Base-by-base conservation (phyloP, 2,888 invertebrate species). In the Sinodicranocentrus sp. region DNA sequence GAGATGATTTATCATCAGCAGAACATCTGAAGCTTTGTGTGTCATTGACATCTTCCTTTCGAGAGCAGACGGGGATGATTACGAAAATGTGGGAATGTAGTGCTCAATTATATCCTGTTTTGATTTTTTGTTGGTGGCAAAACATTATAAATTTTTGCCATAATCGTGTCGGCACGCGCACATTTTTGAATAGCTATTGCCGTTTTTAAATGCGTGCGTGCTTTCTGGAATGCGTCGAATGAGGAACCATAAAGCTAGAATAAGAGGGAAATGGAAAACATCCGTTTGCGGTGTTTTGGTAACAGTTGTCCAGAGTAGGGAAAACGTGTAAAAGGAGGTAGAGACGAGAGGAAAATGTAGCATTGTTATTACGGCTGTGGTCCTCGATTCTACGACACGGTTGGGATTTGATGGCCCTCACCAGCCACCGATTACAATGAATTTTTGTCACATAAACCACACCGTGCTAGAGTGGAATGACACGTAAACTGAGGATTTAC, bases 371-470 rank as follows among this genome's bases (percentile, higher is more conserved):
- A 23, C 25, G 25, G 25, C 59, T 59, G 68, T 28, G n/a, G 68
- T 23, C 15, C 44, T 43, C 48, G 59, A 33, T 71, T 44, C 21
- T 84, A 84, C 70, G 80, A 77, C 73, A 83, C 86, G 77, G 79
- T 84, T 71, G 85, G 86, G 86, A 86, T 88, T 88, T 88, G 86
- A 88, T 87, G 85, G 85, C 86, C 86, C 87, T 87, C 82, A 86
- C 85, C 86, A 88, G 86, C 84, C 84, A 87, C 88, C 88, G 87
- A 88, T 88, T 88, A 88, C 88, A 88, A 87, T 88, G 86, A 87
- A 87, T 88, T 87, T 88, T 88, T 87, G 87, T 87, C 87, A 87
- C 87, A 88, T 88, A 88, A 88, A 88, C 85, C 54, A 65, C 65
- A 43, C 54, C 86, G 86, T 77, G 54, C 57, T 19, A 19, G 25